Evolutionary conservation across 2,888 invertebrate genomes (phyloP), one percentile per base, ranked within the genome.

Genomic region (Amphipyra berbera): DNA sequence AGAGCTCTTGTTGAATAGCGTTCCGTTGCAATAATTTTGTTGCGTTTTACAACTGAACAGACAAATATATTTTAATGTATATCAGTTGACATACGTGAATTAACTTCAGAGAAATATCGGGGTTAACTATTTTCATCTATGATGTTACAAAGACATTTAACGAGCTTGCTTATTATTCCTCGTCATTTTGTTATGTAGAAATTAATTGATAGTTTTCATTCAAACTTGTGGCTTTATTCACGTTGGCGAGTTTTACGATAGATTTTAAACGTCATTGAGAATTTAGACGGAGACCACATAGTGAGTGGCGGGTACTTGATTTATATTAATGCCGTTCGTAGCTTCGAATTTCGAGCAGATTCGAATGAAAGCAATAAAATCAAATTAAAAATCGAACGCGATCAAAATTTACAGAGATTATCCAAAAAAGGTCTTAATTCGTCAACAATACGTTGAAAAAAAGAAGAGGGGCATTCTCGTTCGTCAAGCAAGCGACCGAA

Each of bases 401-500:
- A 52, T 61, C 13, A 9, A 71, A 56, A 59, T 57, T 12, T 21
- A 30, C 14, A 49, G 44, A 65, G 57, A 65, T 65, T 52, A 67
- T 38, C 46, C 41, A 46, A 73, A 76, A 68, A 81, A 79, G 71
- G 73, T 66, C 73, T 75, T 78, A 76, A 78, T 73, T 81, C 74
- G 70, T 71, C 74, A 73, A 76, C 78, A 77, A 79, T 68, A 74
- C 61, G 33, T 72, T 74, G 67, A 77, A 73, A 77, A 71, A 70
- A 14, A 69, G n/a, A 76, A 84, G 67, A 79, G 74, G 76, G 77
- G 61, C 76, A 83, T 80, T 82, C 82, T 82, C 85, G 80, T 86
- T 82, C 80, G 75, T 83, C 82, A 83, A 75, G 69, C 76, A 61
- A 68, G 72, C 74, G 76, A 78, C 80, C 82, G 84, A 81, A 81